A percentile compares a stretch with the other conserved stretches of the same genome.
These are phyloP conservation scores for Trichogramma dendrolimi DNA, from an alignment of 2,888 invertebrate genomes.

Conservation along the genomic window DNA sequence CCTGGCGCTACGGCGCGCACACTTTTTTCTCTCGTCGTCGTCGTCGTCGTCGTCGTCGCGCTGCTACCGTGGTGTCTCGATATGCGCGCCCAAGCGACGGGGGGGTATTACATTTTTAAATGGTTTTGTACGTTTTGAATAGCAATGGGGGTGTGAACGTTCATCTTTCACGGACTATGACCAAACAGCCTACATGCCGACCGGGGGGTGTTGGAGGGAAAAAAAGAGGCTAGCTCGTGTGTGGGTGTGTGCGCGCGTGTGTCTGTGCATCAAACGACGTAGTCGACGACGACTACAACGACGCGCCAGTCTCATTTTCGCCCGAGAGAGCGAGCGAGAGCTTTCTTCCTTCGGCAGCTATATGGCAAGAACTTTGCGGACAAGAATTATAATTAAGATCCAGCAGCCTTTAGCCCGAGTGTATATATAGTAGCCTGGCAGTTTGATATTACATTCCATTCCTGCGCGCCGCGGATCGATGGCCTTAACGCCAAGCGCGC, in stretches of 20 bases:
- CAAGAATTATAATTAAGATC: slow-evolving; percentile 51
- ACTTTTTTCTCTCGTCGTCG: slow-evolving; percentile 30
- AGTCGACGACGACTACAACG: background rate
- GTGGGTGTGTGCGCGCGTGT: slow-evolving; percentile 1
- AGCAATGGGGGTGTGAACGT: slow-evolving; percentile 44
- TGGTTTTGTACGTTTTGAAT: slow-evolving; percentile 53
- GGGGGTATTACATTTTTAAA: slow-evolving; percentile 52
- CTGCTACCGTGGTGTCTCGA: slow-evolving; percentile 10
- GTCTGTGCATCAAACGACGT: background rate
- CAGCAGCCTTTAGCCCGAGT: slow-evolving; percentile 28
- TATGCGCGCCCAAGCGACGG: slow-evolving; percentile 28
- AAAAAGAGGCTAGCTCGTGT: background rate
- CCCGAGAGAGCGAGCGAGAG: slow-evolving; percentile 32
- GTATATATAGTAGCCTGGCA: background rate
- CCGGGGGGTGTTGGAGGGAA: background rate
- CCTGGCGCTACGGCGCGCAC: too few relatives aligned
- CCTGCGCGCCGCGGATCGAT: slow-evolving; percentile 13
- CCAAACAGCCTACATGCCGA: slow-evolving; percentile 10
- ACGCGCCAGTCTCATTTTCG: slow-evolving; percentile 47
- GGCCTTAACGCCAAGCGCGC: slow-evolving; percentile 5
- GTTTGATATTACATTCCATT: slow-evolving; percentile 49
- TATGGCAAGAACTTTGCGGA: slow-evolving; percentile 43
- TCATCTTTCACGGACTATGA: slow-evolving; percentile 22
- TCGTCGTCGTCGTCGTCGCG: slow-evolving; percentile 27
- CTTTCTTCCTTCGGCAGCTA: slow-evolving; percentile 30